Evolutionary conservation across 1,140 invertebrate species (phyloP).

Genomic region (Magallana angulata): DNA sequence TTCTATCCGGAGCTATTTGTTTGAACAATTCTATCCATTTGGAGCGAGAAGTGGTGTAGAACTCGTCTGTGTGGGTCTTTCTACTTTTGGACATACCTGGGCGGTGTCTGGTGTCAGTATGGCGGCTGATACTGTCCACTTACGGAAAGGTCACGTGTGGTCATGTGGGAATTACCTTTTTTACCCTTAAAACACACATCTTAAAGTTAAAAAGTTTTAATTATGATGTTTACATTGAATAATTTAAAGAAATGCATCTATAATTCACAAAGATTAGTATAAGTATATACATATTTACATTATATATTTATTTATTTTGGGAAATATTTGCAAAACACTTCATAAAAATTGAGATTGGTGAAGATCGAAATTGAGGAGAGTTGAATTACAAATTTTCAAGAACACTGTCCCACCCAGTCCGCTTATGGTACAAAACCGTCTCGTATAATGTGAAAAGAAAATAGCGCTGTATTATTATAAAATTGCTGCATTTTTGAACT

Average conservation of each 20-base stretch:
- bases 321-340: no score
- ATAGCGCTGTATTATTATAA: no score
- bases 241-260: background rate
- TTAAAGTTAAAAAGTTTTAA: background rate
- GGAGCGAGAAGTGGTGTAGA: background rate
- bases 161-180: background rate
- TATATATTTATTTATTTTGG: no score
- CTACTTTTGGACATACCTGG: conserved; percentile 1
- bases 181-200: background rate
- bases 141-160: background rate
- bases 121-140: background rate
- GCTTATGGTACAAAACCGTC: no score
- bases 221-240: background rate
- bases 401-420: no score
- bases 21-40: conserved; percentile 35
- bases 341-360: no score
- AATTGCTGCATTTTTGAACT: no score
- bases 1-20: conserved; percentile 13
- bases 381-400: no score
- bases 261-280: no score
- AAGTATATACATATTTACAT: no score
- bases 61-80: conserved; percentile 6
- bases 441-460: no score
- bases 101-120: background rate
- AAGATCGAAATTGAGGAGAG: no score